A percentile compares a stretch with the other conserved stretches of the same genome.
Conservation (phyloP, 1,140 invertebrate species). For the Drosophila navojoa region DNA sequence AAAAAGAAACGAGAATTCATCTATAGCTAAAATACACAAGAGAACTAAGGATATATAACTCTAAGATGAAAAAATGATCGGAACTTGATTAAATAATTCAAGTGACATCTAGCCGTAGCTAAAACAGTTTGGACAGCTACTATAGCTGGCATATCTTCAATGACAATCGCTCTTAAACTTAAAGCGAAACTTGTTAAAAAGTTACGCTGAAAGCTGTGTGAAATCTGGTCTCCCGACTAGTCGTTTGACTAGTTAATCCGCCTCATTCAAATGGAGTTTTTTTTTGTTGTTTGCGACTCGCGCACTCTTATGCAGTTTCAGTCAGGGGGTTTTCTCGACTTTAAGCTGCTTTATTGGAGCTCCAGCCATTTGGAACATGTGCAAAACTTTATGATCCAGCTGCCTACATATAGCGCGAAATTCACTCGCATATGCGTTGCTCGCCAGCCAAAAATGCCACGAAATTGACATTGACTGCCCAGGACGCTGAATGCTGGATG, state of each 20-base stretch:
- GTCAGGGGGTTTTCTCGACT: background rate
- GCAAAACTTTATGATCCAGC: conserved; percentile 9
- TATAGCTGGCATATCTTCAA: no score
- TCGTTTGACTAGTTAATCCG: background rate
- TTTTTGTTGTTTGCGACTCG: no score
- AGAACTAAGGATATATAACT: no score
- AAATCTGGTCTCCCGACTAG: background rate
- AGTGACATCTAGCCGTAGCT: no score
- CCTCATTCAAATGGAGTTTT: background rate
- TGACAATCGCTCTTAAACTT: no score
- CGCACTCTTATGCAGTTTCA: background rate
- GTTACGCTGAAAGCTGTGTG: no score
- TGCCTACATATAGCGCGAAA: background rate
- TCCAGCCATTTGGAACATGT: conserved; percentile 8
- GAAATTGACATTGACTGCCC: conserved; percentile 43
- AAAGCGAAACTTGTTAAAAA: no score
- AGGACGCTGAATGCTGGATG: background rate
- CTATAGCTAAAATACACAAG: no score
- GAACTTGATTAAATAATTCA: no score
- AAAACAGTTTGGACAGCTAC: no score
- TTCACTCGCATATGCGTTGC: background rate
- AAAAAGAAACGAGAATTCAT: no score
- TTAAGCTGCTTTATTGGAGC: conserved; percentile 16
- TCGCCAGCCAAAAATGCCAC: conserved; percentile 23
- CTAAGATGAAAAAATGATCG: no score